Conservation (phyloP, 2,888 invertebrate species). For the Pelosia muscerda region DNA sequence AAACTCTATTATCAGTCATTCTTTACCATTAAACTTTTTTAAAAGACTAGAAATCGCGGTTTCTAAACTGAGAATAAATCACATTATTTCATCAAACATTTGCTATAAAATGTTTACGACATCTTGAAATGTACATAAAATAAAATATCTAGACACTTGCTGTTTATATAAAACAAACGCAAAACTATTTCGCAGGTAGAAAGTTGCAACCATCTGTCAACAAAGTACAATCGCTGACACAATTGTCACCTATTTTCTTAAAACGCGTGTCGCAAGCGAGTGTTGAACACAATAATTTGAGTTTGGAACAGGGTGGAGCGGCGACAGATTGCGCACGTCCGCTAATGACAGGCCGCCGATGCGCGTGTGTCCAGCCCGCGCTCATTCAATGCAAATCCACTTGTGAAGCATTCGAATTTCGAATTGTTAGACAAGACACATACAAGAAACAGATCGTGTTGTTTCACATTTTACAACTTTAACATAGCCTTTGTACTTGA, state of each 20-base stretch:
- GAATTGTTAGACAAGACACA: constrained; percentile 72
- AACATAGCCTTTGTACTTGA: constrained; percentile 32
- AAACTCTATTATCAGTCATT: constrained; percentile 39
- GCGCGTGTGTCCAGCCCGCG: constrained; percentile 81
- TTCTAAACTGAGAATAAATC: constrained; percentile 18
- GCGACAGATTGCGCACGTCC: constrained; percentile 75
- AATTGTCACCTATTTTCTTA: constrained; percentile 63
- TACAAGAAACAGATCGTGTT: constrained; percentile 46
- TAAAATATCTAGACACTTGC: constrained; percentile 17
- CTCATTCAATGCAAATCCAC: constrained; percentile 84
- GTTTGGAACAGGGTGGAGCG: constrained; percentile 74
- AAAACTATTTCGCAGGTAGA: constrained; percentile 31
- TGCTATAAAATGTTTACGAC: constrained; percentile 11
- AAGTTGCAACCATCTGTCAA: constrained; percentile 42
- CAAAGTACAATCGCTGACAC: constrained; percentile 61
- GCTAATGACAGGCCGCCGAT: constrained; percentile 83
- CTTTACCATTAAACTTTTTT: constrained; percentile 24
- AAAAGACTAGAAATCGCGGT: constrained; percentile 12
- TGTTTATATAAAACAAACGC: constrained; percentile 14
- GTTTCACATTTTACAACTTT: constrained; percentile 42
- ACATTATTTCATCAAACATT: constrained; percentile 9
- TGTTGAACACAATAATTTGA: constrained; percentile 80
- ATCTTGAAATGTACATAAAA: constrained; percentile 14
- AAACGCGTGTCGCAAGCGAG: constrained; percentile 69
- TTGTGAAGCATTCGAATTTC: constrained; percentile 48